Evolutionary conservation across 30 jellyfish, hydroid and myxozoan genomes (phyloP), one percentile per base, ranked within the genome.

Genomic region (Pelagia noctiluca): DNA sequence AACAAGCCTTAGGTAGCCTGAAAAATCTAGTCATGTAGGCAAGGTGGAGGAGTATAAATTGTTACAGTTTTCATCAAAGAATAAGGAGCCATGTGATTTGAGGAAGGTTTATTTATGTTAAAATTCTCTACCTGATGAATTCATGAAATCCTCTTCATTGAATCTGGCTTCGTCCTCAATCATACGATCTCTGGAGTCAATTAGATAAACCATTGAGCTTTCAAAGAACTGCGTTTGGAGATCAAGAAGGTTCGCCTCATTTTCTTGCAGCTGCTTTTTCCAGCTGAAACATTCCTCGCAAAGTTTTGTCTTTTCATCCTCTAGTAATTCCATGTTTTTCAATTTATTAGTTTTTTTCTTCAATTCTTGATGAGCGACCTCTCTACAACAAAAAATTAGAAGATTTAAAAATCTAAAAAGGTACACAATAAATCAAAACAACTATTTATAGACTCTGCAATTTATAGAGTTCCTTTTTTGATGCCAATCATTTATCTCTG

Each of bases 111-210:
- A n/a, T n/a, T n/a, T 74, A 74, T 8, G 28, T 11, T 42, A 74
- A 2, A 3, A 23, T 50, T 35, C 23, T 53, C 5, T n/a, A 84
- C 97, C 97, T 50, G 89, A 28, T 3, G 97, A 35, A 31, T 48
- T 32, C 23, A 54, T 70, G 50, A 90, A 90, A 13, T 30, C 71
- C 49, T 65, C 87, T 36, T 67, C 72, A 13, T 95, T 93, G 61
- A 81, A 90, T 46, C 89, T 90, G 89, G 37, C 53, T 47, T 84
- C 79, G 50, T 90, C 97, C 10, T 90, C 97, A 53, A 83, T 76
- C 87, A 90, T 69, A 12, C 93, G 34, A 57, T 90, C 97, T 22
- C 96, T 52, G 35, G 83, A 48, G 1, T 68, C 86, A 28, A 54
- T 35, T 69, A 76, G 46, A 61, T 70, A 50, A 3, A 54, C 64